Evolutionary conservation across 1,140 invertebrate genomes (phyloP).

Genomic region (Leguminivora glycinivorella): DNA sequence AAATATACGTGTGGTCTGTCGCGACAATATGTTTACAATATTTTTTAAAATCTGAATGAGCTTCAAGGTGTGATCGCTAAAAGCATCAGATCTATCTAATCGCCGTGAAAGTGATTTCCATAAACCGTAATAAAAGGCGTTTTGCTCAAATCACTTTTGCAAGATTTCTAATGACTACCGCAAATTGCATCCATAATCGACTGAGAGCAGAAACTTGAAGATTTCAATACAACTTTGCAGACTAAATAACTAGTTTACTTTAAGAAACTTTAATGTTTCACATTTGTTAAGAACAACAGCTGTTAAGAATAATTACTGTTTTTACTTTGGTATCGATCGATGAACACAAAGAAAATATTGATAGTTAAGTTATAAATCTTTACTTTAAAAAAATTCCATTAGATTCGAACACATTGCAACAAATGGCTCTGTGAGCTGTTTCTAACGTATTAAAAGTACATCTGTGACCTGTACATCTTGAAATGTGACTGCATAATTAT

Average conservation of each 20-base stretch:
- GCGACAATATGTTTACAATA: not conserved
- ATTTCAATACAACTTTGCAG: constrained; percentile 13
- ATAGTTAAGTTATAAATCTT: too few species aligned
- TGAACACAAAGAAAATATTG: too few species aligned
- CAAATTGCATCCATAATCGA: constrained; percentile 21
- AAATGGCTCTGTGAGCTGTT: too few species aligned
- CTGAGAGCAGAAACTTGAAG: constrained; percentile 4
- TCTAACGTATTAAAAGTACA: too few species aligned
- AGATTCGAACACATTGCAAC: too few species aligned
- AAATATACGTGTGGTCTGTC: too few species aligned
- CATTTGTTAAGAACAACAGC: not conserved
- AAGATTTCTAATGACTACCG: constrained; percentile 25
- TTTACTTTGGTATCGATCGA: not conserved
- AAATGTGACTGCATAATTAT: too few species aligned
- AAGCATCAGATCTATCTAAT: constrained; percentile 8
- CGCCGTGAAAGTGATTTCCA: constrained; percentile 18
- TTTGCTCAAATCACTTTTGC: constrained; percentile 12
- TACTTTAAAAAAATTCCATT: too few species aligned
- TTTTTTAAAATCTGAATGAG: not conserved
- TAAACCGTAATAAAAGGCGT: constrained; percentile 16
- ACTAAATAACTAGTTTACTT: not conserved
- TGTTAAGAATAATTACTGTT: not conserved
- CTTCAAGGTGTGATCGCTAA: not conserved
- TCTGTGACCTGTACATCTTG: too few species aligned
- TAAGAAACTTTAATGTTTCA: not conserved